Evolutionary conservation across 30 jellyfish, hydroid and myxozoan species (phyloP).

Genomic region (Nemopilema nomurai): DNA sequence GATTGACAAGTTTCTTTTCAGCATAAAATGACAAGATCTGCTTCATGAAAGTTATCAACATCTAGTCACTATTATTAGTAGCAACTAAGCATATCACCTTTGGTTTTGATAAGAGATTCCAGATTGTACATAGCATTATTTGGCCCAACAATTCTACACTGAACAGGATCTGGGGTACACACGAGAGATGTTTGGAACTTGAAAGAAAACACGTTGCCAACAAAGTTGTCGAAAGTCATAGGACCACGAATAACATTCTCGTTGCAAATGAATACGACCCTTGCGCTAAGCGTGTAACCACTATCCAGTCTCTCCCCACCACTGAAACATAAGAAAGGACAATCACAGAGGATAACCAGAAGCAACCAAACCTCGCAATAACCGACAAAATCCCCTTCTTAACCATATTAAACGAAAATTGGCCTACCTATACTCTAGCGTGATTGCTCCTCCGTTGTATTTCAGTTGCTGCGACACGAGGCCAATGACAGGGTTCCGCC

Average conservation of each 20-base stretch:
- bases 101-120: conserved; percentile 64
- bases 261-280: conserved; percentile 51
- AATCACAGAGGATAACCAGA: too few species aligned
- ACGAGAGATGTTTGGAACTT: conserved; percentile 73
- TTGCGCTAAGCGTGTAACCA: conserved; percentile 61
- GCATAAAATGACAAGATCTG: too few species aligned
- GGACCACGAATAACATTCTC: conserved; percentile 48
- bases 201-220: conserved; percentile 13
- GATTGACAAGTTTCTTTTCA: too few species aligned
- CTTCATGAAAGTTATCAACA: too few species aligned
- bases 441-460: conserved; percentile 50
- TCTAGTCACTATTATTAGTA: too few species aligned
- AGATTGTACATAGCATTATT: conserved; percentile 62
- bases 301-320: conserved; percentile 56
- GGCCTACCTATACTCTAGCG: conserved; percentile 53
- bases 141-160: conserved; percentile 71
- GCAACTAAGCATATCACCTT: conserved; percentile 38
- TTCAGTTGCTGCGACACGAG: conserved; percentile 25
- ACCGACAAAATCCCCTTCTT: background rate
- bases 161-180: conserved; percentile 75
- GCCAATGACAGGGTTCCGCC: conserved; percentile 57
- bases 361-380: too few species aligned
- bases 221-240: conserved; percentile 38
- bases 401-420: background rate
- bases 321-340: conserved; percentile 25